Evolutionary conservation across 2,797 vertebrate species (phyloP).

Genomic region (Ataeniobius toweri): DNA sequence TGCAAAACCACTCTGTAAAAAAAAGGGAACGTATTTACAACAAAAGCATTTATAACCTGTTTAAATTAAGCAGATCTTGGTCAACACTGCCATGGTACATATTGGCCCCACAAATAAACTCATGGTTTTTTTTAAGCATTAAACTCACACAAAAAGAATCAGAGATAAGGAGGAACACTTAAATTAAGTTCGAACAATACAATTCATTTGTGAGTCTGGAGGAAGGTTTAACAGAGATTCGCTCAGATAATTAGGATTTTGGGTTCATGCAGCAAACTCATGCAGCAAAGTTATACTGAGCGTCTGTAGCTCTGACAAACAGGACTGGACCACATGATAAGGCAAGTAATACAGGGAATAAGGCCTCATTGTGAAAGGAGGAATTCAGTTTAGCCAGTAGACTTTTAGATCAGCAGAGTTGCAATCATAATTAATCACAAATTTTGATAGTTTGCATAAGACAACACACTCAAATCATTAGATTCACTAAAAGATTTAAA

Average conservation of each 20-base stretch:
- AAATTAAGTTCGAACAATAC: conserved; percentile 74
- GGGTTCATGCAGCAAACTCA: conserved; percentile 66
- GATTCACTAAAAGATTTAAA: conserved; percentile 36
- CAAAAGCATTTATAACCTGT: conserved; percentile 73
- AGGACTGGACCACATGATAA: conserved; percentile 54
- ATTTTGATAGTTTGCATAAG: conserved; percentile 43
- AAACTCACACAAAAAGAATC: conserved; percentile 74
- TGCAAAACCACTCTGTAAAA: conserved; percentile 93
- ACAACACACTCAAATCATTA: conserved; percentile 43
- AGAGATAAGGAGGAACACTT: conserved; percentile 63
- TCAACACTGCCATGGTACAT: conserved; percentile 88
- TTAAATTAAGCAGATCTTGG: conserved; percentile 89
- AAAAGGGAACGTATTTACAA: conserved; percentile 86
- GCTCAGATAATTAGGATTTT: conserved; percentile 45
- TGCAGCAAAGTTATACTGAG: conserved; percentile 42
- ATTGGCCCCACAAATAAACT: conserved; percentile 87
- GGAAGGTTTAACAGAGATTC: conserved; percentile 44
- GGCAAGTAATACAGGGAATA: conserved; percentile 62
- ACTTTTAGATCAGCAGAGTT: conserved; percentile 43
- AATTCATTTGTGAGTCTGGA: conserved; percentile 49
- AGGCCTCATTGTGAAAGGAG: conserved; percentile 56
- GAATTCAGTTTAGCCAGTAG: conserved; percentile 56
- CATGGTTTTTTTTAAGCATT: conserved; percentile 74
- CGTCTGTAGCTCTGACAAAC: conserved; percentile 38
- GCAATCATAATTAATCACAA: conserved; percentile 30